Evolutionary conservation across 2,888 invertebrate species (phyloP), one percentile per base, ranked within the genome.

Genomic region (Pseudococcus jackbeardsleyi): DNA sequence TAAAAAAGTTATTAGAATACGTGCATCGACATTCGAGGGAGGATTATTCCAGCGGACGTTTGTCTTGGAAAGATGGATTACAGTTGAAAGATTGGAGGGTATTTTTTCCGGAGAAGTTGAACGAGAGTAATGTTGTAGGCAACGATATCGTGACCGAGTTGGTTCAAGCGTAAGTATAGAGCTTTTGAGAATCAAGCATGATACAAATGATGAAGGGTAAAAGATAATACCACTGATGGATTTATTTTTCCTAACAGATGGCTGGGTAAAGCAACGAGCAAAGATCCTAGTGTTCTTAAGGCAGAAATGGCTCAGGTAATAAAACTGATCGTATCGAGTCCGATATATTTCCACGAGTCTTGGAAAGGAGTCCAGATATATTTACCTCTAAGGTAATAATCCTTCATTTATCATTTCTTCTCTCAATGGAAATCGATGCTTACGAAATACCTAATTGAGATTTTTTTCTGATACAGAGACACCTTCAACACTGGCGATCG

Each of bases 1-100:
- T 82, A 9, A 82, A 82, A 22, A 82, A 82, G 22, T 39, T 82
- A 46, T 33, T 82, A 19, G 42, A 82, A 3, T 22, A 46, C 19
- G 33, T 82, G 9, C 79, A 82, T 82, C 79, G 79, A 19, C 33
- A 82, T 46, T 82, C 79, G 72, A 72, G 72, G 33, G 72, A 72
- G 6, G 72, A 72, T 72, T 72, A 72, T 12, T 42, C 79, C n/a
- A 82, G 46, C 79, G 79, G 19, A 19, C 79, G 42, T 46, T 19
- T 82, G 3, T 82, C 79, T 9, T 82, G 79, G 79, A 42, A 46
- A 46, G 79, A 82, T 46, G 79, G 79, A 33, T 82, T 82, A 46
- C 79, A 82, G 46, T 46, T 82, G 46, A 82, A 82, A 82, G 79
- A 82, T 17, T 82, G 79, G 79, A 82, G 12, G 19, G 19, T 46